Evolutionary conservation across 2,888 invertebrate species (phyloP).

Genomic region (Myathropa florea): DNA sequence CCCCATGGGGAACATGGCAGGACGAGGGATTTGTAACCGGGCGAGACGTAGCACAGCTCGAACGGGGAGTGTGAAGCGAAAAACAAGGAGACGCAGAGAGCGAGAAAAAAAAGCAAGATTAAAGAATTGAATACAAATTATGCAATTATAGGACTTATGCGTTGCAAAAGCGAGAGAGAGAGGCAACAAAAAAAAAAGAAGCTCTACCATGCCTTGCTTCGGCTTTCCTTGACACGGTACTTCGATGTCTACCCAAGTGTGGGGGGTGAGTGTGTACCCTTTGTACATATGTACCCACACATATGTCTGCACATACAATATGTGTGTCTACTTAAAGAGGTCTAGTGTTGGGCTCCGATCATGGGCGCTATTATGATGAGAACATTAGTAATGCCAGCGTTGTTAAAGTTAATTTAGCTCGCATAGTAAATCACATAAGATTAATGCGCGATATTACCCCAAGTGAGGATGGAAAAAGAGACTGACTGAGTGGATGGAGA

Average conservation of each 20-base stretch:
- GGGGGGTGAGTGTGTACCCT: neutral
- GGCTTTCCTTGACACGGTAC: neutral
- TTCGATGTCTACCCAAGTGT: neutral
- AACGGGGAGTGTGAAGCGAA: neutral
- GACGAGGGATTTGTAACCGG: neutral
- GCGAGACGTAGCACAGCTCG: neutral
- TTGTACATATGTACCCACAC: neutral
- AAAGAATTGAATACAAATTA: constrained; percentile 79
- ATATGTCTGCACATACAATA: neutral
- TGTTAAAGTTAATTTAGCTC: constrained; percentile 68
- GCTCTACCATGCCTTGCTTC: neutral
- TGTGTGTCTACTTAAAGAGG: constrained; percentile 1
- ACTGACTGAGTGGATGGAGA: neutral
- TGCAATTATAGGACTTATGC: constrained; percentile 76
- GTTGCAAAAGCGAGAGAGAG: constrained; percentile 4
- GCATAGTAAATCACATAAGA: constrained; percentile 67
- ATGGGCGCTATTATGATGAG: constrained; percentile 55
- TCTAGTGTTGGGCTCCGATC: constrained; percentile 28
- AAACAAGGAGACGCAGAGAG: neutral
- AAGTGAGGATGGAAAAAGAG: neutral
- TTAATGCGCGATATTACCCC: constrained; percentile 58
- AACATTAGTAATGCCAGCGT: constrained; percentile 65
- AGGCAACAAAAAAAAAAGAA: neutral
- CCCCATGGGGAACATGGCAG: neutral
- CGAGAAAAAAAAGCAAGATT: constrained; percentile 49